Evolutionary conservation across 2,797 vertebrate genomes (phyloP).

Genomic region (Halcyon smyrnensis): DNA sequence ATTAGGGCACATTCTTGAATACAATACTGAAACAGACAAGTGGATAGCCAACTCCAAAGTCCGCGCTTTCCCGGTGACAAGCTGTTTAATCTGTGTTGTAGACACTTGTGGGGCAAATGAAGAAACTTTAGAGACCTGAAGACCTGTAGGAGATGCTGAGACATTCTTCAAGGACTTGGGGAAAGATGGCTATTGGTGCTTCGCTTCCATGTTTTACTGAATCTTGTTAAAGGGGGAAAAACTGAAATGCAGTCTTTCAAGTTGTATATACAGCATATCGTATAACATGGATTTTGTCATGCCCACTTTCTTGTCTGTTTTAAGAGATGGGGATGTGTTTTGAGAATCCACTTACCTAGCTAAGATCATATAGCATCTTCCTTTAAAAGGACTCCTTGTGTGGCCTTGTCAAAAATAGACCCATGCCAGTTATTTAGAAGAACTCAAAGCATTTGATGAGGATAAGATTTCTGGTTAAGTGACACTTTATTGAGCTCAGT

Average conservation of each 20-base stretch:
- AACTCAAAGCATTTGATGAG: slow-evolving; percentile 31
- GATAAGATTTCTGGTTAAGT: background rate
- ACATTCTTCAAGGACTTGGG: slow-evolving; percentile 55
- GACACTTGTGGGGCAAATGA: slow-evolving; percentile 97
- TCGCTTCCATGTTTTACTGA: slow-evolving; percentile 65
- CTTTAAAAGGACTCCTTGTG: slow-evolving; percentile 11
- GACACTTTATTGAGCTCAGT: background rate
- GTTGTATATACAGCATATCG: slow-evolving; percentile 47
- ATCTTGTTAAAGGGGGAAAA: slow-evolving; percentile 25
- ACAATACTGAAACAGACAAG: slow-evolving; percentile 93
- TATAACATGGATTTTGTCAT: slow-evolving; percentile 53
- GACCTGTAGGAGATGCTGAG: background rate
- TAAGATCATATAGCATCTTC: slow-evolving; percentile 1
- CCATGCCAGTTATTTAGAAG: background rate
- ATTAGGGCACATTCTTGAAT: slow-evolving; percentile 93
- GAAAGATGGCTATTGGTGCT: slow-evolving; percentile 47
- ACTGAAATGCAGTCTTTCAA: slow-evolving; percentile 16
- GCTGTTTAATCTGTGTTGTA: slow-evolving; percentile 96
- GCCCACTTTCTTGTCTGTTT: slow-evolving; percentile 48
- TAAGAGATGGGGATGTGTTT: slow-evolving; percentile 52
- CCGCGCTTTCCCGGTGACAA: slow-evolving; percentile 95
- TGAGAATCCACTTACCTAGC: slow-evolving; percentile 30
- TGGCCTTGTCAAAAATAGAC: slow-evolving; percentile 34
- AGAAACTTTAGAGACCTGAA: slow-evolving; percentile 88
- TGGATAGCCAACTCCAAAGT: slow-evolving; percentile 95